Evolutionary conservation across 2,888 invertebrate species (phyloP), one percentile per base, ranked within the genome.

Genomic region (Pecten maximus): DNA sequence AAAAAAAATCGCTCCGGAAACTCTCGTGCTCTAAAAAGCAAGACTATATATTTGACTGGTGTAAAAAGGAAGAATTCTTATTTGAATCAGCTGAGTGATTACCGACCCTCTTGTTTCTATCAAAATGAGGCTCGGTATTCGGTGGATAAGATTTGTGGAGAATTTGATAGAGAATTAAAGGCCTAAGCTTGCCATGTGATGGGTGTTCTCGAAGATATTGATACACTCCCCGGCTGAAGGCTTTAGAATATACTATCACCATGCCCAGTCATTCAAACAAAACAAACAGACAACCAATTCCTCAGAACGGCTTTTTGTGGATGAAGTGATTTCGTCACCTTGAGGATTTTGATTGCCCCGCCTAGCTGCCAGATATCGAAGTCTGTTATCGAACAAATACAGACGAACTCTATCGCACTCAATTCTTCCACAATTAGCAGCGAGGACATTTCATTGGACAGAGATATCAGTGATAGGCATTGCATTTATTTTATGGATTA

Each of bases 241-340:
- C 28, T 35, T 74, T 12, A 74, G 35, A 4, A 74, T 54, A 44
- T 3, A n/a, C 54, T 54, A 54, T 54, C 54, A 54, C n/a, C 19
- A 19, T 23, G n/a, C 35, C 74, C 19, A 10, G 74, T 74, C 74
- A 74, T 74, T 74, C 74, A 74, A 12, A 23, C 2, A 74, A 74
- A 74, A 74, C 28, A 35, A 74, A 74, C 74, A 28, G 74, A 28
- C 19, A 74, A 35, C 74, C 35, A 28, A 74, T 74, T 74, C 35
- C 74, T 74, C 35, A 74, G 28, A 54, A 23, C 12, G 54, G 74
- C 74, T 74, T 74, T 74, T 54, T 54, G 54, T 19, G 54, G 54
- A 54, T 28, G 74, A 74, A 74, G 74, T 74, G 28, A 74, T 74
- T 74, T 74, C 35, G 74, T 74, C 74, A 74, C 74, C 28, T 28